These are phyloP conservation scores for Leptocoma aspasia DNA, from an alignment of 2,113 vertebrate species.

Conservation along the genomic window DNA sequence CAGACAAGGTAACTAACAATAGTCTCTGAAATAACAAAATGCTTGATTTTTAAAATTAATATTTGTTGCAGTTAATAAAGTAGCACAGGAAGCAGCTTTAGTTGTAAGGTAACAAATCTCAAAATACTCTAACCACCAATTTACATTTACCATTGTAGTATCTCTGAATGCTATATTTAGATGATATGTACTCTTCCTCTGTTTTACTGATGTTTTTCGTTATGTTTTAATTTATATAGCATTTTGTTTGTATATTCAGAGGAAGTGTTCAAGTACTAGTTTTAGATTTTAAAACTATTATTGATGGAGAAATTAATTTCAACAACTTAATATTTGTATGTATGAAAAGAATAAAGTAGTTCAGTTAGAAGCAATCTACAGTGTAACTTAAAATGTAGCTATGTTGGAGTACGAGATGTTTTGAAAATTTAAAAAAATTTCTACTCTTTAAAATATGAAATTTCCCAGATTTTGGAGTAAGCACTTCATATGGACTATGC, in stretches of 20 bases:
- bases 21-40: background rate
- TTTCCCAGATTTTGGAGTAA: background rate
- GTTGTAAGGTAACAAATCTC: accelerated
- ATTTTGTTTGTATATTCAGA: background rate
- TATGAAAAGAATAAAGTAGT: background rate
- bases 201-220: background rate
- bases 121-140: accelerated
- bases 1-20: background rate
- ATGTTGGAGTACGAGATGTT: background rate
- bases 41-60: accelerated
- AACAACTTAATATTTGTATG: background rate
- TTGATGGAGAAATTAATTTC: accelerated
- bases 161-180: background rate
- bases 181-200: accelerated
- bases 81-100: accelerated
- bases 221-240: accelerated
- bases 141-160: accelerated
- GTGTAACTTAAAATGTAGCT: accelerated
- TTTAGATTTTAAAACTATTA: background rate
- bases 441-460: accelerated
- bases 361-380: accelerated
- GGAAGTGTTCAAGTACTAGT: background rate
- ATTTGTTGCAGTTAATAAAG: accelerated
- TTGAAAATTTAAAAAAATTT: accelerated
- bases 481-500: accelerated